phyloP scores from a whole-genome alignment of 2,113 vertebrate genomes.

The Ovis aries region ARS-UI_Ramb_v3.0 NC_056076.1:8184001-8184500 shows the following conservation, averaged over 20 bases:
- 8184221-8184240: background rate
- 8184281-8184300: background rate
- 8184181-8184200: background rate
- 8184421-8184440: background rate
- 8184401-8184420: background rate
- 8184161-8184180: accelerated
- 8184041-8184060: background rate
- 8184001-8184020: background rate
- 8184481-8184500: background rate
- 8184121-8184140: background rate
- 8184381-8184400: background rate
- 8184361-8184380: background rate
- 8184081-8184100: background rate
- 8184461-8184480: background rate
- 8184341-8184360: background rate
- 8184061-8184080: background rate
- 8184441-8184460: background rate
- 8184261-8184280: background rate
- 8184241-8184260: background rate
- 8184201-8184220: background rate
- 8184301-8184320: background rate
- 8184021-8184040: background rate
- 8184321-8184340: background rate
- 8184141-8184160: background rate
- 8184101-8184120: background rate